These are phyloP conservation scores for Calcarius ornatus DNA, from an alignment of 2,113 vertebrate genomes.

Conservation along the genomic window DNA sequence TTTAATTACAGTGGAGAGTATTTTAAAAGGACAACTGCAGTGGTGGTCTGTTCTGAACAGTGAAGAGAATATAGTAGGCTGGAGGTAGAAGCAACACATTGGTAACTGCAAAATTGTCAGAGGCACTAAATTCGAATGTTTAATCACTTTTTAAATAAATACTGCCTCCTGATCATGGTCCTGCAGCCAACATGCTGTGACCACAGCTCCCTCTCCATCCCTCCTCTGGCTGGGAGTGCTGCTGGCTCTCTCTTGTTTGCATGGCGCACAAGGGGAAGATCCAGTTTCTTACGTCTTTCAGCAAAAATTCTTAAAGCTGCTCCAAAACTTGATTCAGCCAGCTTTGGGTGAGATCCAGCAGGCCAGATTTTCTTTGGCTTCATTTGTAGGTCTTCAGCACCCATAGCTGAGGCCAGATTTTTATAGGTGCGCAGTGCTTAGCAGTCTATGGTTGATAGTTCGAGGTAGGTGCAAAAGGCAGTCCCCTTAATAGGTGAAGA, in stretches of 20 bases:
- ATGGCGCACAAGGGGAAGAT: neutral
- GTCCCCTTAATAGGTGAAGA: neutral
- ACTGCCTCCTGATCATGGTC: neutral
- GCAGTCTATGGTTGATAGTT: neutral
- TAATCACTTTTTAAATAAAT: neutral
- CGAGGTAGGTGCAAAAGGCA: neutral
- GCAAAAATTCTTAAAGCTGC: neutral
- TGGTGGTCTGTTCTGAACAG: slow-evolving; percentile 37
- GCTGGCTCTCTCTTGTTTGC: neutral
- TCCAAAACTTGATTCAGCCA: neutral
- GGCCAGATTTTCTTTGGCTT: slow-evolving; percentile 19
- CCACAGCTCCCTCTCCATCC: neutral
- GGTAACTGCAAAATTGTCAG: neutral
- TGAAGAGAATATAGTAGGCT: neutral
- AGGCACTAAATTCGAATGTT: neutral
- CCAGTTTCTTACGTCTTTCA: neutral
- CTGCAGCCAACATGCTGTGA: neutral
- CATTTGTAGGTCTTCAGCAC: neutral
- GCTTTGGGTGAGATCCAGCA: neutral
- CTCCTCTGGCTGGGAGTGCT: neutral
- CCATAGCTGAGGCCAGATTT: neutral
- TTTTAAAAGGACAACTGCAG: slow-evolving; percentile 3
- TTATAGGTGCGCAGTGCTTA: neutral
- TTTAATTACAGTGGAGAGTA: slow-evolving; percentile 35
- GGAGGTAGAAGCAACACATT: neutral